Percentiles rank a stretch among this genome's conserved stretches.
Evolutionary conservation across 2,888 invertebrate genomes (phyloP).

Genomic region (Ornithoptera alexandrae): DNA sequence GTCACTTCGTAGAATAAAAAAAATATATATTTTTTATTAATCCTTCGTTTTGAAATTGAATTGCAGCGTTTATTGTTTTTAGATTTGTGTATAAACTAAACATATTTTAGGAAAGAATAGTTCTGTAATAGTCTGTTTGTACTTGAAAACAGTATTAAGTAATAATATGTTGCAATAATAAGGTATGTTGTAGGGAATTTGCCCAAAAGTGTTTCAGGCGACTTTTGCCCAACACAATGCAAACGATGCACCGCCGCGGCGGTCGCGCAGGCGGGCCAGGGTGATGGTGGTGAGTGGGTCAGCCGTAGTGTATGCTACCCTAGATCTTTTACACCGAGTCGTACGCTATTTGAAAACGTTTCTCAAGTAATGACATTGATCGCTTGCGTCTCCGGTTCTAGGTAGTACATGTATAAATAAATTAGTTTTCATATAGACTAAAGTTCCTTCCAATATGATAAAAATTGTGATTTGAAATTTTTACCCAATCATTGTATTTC

Average conservation of each 20-base stretch:
- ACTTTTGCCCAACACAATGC: constrained; percentile 59
- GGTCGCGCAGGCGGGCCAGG: constrained; percentile 57
- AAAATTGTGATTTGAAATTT: neutral
- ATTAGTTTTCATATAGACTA: neutral
- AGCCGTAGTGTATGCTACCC: constrained; percentile 36
- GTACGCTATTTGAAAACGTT: constrained; percentile 19
- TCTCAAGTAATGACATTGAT: neutral
- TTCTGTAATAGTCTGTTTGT: too few relatives aligned
- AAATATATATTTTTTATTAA: too few relatives aligned
- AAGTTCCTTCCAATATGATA: too few relatives aligned
- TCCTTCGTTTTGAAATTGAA: too few relatives aligned
- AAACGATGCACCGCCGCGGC: constrained; percentile 67
- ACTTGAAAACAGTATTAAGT: neutral
- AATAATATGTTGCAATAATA: constrained; percentile 26
- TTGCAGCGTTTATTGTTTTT: too few relatives aligned
- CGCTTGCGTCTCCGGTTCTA: neutral
- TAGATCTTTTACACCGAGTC: constrained; percentile 9
- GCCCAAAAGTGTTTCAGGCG: constrained; percentile 56
- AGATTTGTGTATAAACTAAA: too few relatives aligned
- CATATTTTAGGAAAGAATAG: too few relatives aligned
- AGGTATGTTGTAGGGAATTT: constrained; percentile 52
- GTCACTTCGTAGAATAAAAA: too few relatives aligned
- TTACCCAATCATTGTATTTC: neutral
- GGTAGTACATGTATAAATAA: neutral
- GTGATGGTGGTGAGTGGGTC: constrained; percentile 65